Conservation (phyloP, 30 jellyfish, hydroid and myxozoan species). For the Aurelia coerulea region DNA sequence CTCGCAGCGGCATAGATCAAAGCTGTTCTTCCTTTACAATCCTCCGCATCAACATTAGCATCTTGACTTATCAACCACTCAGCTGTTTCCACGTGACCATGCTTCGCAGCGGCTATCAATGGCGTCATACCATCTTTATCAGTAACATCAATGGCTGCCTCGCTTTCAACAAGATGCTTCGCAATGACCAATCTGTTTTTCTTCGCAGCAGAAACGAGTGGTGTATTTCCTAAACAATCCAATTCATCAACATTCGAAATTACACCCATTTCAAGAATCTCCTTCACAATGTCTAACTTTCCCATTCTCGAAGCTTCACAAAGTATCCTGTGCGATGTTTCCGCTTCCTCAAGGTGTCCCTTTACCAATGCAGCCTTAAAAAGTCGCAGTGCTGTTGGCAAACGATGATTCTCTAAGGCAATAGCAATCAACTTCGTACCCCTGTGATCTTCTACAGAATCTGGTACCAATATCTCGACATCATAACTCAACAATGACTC, state of each 20-base stretch:
- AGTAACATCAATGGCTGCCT: slow-evolving; percentile 21
- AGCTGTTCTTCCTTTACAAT: slow-evolving; percentile 50
- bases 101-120: slow-evolving; percentile 34
- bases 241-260: slow-evolving; percentile 3
- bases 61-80: slow-evolving; percentile 67
- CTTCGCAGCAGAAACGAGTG: slow-evolving; percentile 56
- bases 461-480: background rate
- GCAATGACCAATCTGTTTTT: slow-evolving; percentile 36
- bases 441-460: background rate
- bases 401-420: slow-evolving; percentile 45
- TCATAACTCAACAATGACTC: slow-evolving; percentile 6
- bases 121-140: slow-evolving; percentile 50
- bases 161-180: slow-evolving; percentile 41
- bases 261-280: slow-evolving; percentile 6
- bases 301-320: slow-evolving; percentile 64
- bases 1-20: slow-evolving; percentile 46
- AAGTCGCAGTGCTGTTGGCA: slow-evolving; percentile 16
- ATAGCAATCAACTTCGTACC: slow-evolving; percentile 4
- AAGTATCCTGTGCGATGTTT: slow-evolving; percentile 32
- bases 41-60: slow-evolving; percentile 61
- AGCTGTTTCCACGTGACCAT: slow-evolving; percentile 23
- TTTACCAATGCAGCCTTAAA: slow-evolving; percentile 19
- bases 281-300: slow-evolving; percentile 24
- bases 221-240: slow-evolving; percentile 44
- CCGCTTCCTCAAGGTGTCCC: background rate